phyloP scores from a whole-genome alignment of 2,888 invertebrate genomes.

The Lycophotia porphyrea region DNA sequence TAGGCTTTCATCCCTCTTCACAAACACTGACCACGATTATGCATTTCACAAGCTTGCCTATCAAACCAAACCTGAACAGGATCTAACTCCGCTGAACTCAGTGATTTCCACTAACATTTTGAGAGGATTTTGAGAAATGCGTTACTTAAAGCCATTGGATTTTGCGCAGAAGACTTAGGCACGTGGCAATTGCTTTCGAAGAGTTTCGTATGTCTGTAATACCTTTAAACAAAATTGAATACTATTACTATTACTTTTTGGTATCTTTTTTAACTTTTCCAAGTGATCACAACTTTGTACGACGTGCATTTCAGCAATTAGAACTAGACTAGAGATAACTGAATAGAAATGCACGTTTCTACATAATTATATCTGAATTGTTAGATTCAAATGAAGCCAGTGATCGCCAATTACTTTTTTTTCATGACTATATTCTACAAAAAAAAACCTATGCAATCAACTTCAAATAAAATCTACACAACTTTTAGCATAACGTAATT shows the following conservation, averaged over 20 bases:
- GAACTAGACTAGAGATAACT: too few species aligned
- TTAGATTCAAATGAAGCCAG: background rate
- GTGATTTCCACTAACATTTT: background rate
- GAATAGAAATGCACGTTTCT: background rate
- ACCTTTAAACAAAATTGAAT: background rate
- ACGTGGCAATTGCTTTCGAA: background rate
- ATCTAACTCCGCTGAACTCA: background rate
- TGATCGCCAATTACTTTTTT: too few species aligned
- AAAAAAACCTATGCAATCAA: background rate
- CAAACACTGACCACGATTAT: background rate
- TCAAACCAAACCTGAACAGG: background rate
- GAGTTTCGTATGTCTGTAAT: too few species aligned
- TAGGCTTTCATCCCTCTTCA: background rate
- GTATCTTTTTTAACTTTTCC: background rate
- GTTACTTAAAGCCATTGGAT: background rate
- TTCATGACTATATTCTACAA: background rate
- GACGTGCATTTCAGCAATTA: background rate
- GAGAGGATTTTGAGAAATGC: background rate
- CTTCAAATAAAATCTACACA: constrained; percentile 16
- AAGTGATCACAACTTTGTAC: background rate
- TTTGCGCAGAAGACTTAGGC: background rate
- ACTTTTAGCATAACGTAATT: constrained; percentile 17
- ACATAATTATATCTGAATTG: background rate
- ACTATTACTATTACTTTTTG: background rate
- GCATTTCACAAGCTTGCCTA: background rate